Base-by-base conservation (phyloP, 1,140 invertebrate species). In the Drosophila aff. region DNA sequence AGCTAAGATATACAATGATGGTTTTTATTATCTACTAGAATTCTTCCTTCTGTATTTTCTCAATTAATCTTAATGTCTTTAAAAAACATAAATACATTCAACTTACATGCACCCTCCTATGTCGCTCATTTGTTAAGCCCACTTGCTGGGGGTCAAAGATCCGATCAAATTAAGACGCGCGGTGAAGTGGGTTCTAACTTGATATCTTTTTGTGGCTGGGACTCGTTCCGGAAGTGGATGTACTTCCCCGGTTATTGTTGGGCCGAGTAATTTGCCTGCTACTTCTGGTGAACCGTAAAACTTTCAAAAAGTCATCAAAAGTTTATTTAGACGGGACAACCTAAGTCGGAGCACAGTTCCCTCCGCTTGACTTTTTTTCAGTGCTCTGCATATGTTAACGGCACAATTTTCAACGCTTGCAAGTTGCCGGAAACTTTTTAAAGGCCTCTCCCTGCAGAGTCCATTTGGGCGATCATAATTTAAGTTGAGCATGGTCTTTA, bases 231-330 rank as follows among this genome's bases (percentile, higher is more conserved):
- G 58, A 67, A 60, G 74, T 69, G 38, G 23, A 18, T 68, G 59
- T 21, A 28, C 59, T 67, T 33, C n/a, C 8, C 38, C 33, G 50
- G 38, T 61, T 73, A 73, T 68, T 60, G 63, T 55, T 57, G 57
- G 28, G 10, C 58, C 63, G 62, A 67, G 68, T 87, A 89, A 87
- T 89, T 87, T 87, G 80, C 65, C 67, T 69, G 69, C 60, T 62
- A 85, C 82, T 81, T 79, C 59, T 59, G 63, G 46, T 41, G 71
- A 38, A 87, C 58, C 80, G 68, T 78, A 81, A 89, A 87, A 87
- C 84, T 87, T 87, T 87, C 73, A 84, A 72, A 90, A 87, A 87
- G 84, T 89, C 84, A 89, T 87, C 84, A 87, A 87, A 87, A 87
- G 73, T 87, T 89, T 61, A 80, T 75, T 67, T 65, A 81, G 72